phyloP scores from a whole-genome alignment of 2,113 vertebrate species.

The Lepus timidus region DNA sequence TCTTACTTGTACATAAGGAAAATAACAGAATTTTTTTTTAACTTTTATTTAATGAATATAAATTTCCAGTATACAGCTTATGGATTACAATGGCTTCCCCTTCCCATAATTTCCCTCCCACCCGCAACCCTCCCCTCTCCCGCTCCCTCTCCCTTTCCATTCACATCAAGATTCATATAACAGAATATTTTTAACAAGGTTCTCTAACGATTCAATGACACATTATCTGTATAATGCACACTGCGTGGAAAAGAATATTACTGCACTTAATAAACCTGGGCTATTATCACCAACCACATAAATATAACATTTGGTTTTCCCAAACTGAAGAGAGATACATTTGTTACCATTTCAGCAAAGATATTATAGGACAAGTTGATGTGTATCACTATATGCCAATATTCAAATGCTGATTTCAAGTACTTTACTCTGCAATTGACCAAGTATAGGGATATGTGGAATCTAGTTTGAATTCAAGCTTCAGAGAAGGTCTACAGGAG shows the following conservation, averaged over 20 bases:
- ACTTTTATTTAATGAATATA: too few relatives aligned
- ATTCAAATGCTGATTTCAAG: neutral
- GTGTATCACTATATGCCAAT: neutral
- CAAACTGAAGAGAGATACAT: neutral
- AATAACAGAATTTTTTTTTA: neutral
- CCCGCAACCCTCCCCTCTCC: too few relatives aligned
- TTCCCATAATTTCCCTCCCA: too few relatives aligned
- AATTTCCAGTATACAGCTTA: too few relatives aligned
- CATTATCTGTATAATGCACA: neutral
- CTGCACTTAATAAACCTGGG: slow-evolving; percentile 11
- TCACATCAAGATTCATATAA: too few relatives aligned
- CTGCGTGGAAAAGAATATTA: neutral
- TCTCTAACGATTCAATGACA: neutral
- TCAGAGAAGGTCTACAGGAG: slow-evolving; percentile 5
- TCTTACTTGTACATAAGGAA: slow-evolving; percentile 43
- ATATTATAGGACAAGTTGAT: neutral
- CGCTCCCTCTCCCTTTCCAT: too few relatives aligned
- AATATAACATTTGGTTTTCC: slow-evolving; percentile 29
- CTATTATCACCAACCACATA: slow-evolving; percentile 24
- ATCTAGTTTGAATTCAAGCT: neutral
- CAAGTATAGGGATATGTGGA: neutral
- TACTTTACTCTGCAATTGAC: neutral
- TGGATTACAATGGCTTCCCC: too few relatives aligned
- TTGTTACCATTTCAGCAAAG: neutral
- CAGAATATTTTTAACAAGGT: neutral